Percentiles rank a stretch among this genome's conserved stretches.
Conservation (phyloP, 2,888 invertebrate species). For the Lasioglossum vierecki region DNA sequence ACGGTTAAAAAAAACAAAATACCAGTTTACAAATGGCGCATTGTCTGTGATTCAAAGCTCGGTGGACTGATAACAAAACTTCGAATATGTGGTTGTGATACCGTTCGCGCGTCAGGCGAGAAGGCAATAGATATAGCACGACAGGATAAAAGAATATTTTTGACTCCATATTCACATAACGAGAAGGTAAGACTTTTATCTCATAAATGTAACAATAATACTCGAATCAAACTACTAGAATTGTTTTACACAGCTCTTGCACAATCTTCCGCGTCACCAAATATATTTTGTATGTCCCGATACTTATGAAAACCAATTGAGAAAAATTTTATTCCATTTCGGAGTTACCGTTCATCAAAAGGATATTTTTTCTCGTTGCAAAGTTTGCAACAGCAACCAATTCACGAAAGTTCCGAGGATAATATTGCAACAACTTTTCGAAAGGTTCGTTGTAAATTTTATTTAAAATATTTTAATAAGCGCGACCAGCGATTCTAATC, state of each 20-base stretch:
- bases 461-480: background rate
- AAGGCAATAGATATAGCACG: conserved; percentile 85
- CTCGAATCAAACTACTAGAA: background rate
- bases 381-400: conserved; percentile 85
- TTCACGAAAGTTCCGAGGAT: conserved; percentile 83
- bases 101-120: conserved; percentile 85
- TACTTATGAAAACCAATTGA: conserved; percentile 87
- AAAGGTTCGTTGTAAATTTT: conserved; percentile 59
- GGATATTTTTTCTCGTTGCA: conserved; percentile 90
- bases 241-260: conserved; percentile 72
- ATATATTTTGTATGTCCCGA: conserved; percentile 87
- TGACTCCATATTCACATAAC: conserved; percentile 85
- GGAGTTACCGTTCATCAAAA: conserved; percentile 87
- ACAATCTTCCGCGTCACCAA: conserved; percentile 85
- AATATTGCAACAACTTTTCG: conserved; percentile 81
- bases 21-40: conserved; percentile 72
- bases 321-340: conserved; percentile 88
- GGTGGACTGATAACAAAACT: conserved; percentile 87
- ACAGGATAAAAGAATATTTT: conserved; percentile 85
- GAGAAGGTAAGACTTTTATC: conserved; percentile 80
- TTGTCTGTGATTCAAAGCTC: conserved; percentile 87
- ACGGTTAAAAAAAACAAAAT: background rate
- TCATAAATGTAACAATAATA: conserved; percentile 4
- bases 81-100: conserved; percentile 88
- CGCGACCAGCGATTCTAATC: background rate